phyloP scores from a whole-genome alignment of 2,888 invertebrate genomes.

The Meandrusa payeni region DNA sequence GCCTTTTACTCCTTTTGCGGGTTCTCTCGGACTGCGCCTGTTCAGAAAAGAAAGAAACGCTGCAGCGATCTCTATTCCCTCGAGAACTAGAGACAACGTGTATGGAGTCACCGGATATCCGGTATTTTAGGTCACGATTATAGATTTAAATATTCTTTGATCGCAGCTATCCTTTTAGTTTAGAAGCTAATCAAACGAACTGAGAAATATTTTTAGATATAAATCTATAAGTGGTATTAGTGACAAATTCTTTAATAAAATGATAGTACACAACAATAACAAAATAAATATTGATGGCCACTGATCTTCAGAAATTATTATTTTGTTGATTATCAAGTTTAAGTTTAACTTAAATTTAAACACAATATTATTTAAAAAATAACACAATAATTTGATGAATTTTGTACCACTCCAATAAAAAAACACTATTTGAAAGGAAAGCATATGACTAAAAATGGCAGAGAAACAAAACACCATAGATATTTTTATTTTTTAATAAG shows the following conservation, averaged over 20 bases:
- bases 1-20: constrained; percentile 81
- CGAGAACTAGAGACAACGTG: constrained; percentile 74
- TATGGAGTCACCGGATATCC: constrained; percentile 76
- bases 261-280: constrained; percentile 1
- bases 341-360: constrained; percentile 38
- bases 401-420: constrained; percentile 53
- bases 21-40: constrained; percentile 79
- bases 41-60: constrained; percentile 79
- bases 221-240: constrained; percentile 1
- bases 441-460: constrained; percentile 75
- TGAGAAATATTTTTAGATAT: neutral
- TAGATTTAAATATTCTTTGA: constrained; percentile 33
- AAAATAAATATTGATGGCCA: constrained; percentile 18
- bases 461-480: constrained; percentile 69
- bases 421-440: constrained; percentile 67
- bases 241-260: constrained; percentile 2
- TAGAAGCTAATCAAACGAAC: neutral
- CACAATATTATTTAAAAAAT: constrained; percentile 54
- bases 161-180: constrained; percentile 2
- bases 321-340: constrained; percentile 26
- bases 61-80: constrained; percentile 73
- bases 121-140: constrained; percentile 44
- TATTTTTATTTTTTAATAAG: constrained; percentile 35
- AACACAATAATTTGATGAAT: constrained; percentile 67
- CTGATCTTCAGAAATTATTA: constrained; percentile 19